phyloP scores from a whole-genome alignment of 37 sponge, comb jelly and placozoan genomes.

The Theonella swinhoei region DNA sequence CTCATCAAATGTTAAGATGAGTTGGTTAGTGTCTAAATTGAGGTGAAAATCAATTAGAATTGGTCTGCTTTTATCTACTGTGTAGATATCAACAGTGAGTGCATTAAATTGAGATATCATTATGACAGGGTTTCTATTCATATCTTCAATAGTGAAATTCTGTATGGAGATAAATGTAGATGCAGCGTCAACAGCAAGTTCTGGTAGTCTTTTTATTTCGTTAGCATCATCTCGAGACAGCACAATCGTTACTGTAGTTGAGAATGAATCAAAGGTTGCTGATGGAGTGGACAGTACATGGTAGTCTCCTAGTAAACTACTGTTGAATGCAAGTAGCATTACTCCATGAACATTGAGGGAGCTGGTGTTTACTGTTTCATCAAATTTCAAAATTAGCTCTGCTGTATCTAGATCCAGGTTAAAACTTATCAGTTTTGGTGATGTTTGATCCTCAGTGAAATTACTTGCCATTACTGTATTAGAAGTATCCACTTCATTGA shows the following conservation, averaged over 20 bases:
- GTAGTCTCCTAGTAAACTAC: slow-evolving; percentile 38
- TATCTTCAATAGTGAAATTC: slow-evolving; percentile 77
- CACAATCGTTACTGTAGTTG: slow-evolving; percentile 42
- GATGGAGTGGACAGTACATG: slow-evolving; percentile 40
- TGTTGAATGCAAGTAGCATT: slow-evolving; percentile 63
- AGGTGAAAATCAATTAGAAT: slow-evolving; percentile 55
- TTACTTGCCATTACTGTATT: slow-evolving; percentile 49
- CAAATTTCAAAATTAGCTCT: slow-evolving; percentile 69
- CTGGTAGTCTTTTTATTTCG: slow-evolving; percentile 75
- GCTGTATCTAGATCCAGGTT: slow-evolving; percentile 72
- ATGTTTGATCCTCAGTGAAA: slow-evolving; percentile 63
- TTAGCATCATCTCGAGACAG: slow-evolving; percentile 72
- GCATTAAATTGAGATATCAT: slow-evolving; percentile 42
- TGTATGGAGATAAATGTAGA: slow-evolving; percentile 54
- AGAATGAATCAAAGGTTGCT: slow-evolving; percentile 34
- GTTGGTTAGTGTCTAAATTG: slow-evolving; percentile 66
- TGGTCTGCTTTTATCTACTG: slow-evolving; percentile 60
- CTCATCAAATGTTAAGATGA: slow-evolving; percentile 84
- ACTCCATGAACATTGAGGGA: slow-evolving; percentile 69
- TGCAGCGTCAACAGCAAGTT: slow-evolving; percentile 46
- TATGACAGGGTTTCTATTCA: slow-evolving; percentile 70
- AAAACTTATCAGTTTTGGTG: slow-evolving; percentile 66
- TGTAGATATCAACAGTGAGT: slow-evolving; percentile 46
- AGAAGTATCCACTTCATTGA: slow-evolving; percentile 19
- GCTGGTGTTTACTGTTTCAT: slow-evolving; percentile 81